A percentile compares a stretch with the other conserved stretches of the same genome.
phyloP scores from a whole-genome alignment of 2,888 invertebrate species.

The Eugnorisma glareosa region DNA sequence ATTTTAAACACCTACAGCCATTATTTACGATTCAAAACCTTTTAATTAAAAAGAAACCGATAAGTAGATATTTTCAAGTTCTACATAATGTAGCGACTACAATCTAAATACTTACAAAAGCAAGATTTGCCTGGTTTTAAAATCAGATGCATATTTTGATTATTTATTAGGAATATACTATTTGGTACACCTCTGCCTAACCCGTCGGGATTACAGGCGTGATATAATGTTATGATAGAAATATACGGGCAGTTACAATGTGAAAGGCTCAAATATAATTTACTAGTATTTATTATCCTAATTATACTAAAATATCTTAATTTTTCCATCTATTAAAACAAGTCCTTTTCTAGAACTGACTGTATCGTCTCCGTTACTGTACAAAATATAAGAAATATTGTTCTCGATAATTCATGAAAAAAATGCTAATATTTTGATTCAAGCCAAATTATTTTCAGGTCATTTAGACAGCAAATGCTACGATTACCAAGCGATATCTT shows the following conservation, averaged over 20 bases:
- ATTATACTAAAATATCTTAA: not conserved
- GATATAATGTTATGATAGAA: too few relatives aligned
- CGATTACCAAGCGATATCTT: not conserved
- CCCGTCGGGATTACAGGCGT: too few relatives aligned
- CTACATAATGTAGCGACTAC: not conserved
- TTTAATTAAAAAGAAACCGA: not conserved
- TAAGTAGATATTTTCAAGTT: not conserved
- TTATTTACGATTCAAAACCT: slow-evolving; percentile 9
- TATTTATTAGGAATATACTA: too few relatives aligned
- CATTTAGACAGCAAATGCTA: not conserved
- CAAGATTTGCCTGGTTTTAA: not conserved
- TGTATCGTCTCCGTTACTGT: not conserved
- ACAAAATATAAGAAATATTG: not conserved
- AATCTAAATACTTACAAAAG: not conserved
- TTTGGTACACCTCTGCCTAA: too few relatives aligned
- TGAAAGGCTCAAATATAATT: not conserved
- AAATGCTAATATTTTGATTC: not conserved
- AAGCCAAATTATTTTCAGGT: not conserved
- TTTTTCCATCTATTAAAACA: not conserved
- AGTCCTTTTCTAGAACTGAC: not conserved
- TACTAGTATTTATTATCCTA: not conserved
- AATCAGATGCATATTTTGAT: not conserved
- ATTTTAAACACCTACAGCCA: slow-evolving; percentile 34
- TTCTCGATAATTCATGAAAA: not conserved
- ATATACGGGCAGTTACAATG: too few relatives aligned